Conservation (phyloP, 2,888 invertebrate species). For the Eulithis prunata region DNA sequence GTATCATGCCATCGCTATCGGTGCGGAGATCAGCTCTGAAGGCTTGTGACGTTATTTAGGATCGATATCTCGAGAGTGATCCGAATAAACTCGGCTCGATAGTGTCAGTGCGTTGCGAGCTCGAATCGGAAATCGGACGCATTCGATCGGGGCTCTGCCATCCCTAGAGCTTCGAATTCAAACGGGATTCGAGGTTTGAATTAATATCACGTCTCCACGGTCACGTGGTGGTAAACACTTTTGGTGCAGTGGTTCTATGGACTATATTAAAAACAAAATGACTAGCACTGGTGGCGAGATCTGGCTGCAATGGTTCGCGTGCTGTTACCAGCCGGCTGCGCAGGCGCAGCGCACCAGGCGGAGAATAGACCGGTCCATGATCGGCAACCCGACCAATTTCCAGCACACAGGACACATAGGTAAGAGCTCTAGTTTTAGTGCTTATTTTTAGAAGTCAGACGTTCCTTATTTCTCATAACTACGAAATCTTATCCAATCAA, state of each 20-base stretch:
- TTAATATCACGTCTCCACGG: not conserved
- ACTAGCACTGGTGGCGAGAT: conserved; percentile 91
- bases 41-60: conserved; percentile 47
- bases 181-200: conserved; percentile 15
- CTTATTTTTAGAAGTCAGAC: not conserved
- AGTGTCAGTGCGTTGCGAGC: conserved; percentile 49
- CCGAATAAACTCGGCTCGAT: conserved; percentile 35
- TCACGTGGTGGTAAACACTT: conserved; percentile 13
- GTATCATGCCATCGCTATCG: conserved; percentile 75
- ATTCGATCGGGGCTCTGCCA: conserved; percentile 49
- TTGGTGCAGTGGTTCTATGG: conserved; percentile 53
- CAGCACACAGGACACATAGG: conserved; percentile 92
- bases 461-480: not conserved
- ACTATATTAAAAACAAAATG: conserved; percentile 75
- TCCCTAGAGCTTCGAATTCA: conserved; percentile 42
- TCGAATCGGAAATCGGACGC: conserved; percentile 47
- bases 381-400: conserved; percentile 97
- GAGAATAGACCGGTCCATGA: conserved; percentile 96
- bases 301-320: conserved; percentile 96
- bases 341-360: conserved; percentile 89
- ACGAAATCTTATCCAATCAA: too few species aligned
- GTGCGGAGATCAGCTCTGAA: conserved; percentile 58
- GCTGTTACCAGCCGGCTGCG: conserved; percentile 93
- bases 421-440: conserved; percentile 35
- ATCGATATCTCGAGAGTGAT: conserved; percentile 36